Base-by-base conservation (phyloP, 2,797 vertebrate species). In the Cirrhinus mrigala region DNA sequence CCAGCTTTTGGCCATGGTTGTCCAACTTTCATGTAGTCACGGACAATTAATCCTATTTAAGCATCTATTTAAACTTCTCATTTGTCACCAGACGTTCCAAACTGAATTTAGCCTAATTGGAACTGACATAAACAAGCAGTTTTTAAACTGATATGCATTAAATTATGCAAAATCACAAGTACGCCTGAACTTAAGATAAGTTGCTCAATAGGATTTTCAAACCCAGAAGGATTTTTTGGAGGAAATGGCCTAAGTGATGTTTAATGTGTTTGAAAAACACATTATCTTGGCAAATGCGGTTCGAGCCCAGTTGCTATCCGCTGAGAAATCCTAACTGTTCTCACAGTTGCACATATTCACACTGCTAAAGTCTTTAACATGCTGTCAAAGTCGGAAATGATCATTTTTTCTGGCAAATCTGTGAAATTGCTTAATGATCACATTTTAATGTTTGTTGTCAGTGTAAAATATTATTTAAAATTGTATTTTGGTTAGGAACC, bases 81-180 rank as follows among this genome's bases (percentile, higher is more conserved):
- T 90, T 90, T 90, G 90, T 93, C 91, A 90, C 87, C 89, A 79
- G 80, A 66, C 73, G 27, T 70, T 52, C 52, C 54, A 14, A 83
- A 93, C 91, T 86, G 81, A 90, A 89, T 92, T 92, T 86, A 90
- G 81, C 88, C 84, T 93, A 94, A 94, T 94, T 92, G 87, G 81
- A 88, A 89, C 83, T 27, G 90, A 93, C 92, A 91, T 89, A 90
- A 93, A 93, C 90, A 89, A 76, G 87, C 88, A 89, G 89, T 92
- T 90, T 89, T 66, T 66, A 4, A 66, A 37, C 64, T 33, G 29
- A 66, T 66, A 33, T 66, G 29, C 77, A 84, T 85, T 86, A 84
- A 92, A 88, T 92, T 90, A 91, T 91, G 86, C 87, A 85, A 82
- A 68, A 83, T 87, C 62, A 50, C 87, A 88, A 85, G 87, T 87